phyloP scores from a whole-genome alignment of 2,888 invertebrate genomes.

The Phyto melanocephala region DNA sequence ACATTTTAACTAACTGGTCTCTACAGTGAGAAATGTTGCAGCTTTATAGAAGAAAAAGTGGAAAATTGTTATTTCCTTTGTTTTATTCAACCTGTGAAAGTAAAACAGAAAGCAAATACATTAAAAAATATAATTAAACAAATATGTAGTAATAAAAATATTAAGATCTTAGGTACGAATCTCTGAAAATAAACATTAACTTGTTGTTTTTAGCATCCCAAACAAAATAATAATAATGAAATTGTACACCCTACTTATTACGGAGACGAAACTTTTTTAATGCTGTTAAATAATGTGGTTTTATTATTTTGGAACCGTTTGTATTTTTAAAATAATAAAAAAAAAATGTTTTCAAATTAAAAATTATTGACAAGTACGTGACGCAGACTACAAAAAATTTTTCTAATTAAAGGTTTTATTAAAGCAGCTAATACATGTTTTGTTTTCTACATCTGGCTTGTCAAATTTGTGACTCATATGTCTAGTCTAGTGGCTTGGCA shows the following conservation, averaged over 20 bases:
- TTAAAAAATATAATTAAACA: neutral
- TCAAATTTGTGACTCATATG: too few relatives aligned
- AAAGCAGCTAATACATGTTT: too few relatives aligned
- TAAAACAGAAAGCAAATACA: neutral
- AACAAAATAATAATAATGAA: neutral
- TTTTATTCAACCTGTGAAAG: neutral
- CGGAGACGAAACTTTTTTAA: too few relatives aligned
- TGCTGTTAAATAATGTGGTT: too few relatives aligned
- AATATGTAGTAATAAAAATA: neutral
- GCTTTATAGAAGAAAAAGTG: neutral
- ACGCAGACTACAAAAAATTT: too few relatives aligned
- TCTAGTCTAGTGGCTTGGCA: too few relatives aligned
- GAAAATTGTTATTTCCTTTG: neutral
- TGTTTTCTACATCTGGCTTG: too few relatives aligned
- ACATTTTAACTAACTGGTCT: slow-evolving; percentile 10
- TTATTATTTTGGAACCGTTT: too few relatives aligned
- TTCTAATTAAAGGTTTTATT: too few relatives aligned
- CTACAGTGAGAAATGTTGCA: neutral
- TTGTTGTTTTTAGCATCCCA: neutral
- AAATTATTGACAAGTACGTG: too few relatives aligned
- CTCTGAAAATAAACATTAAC: neutral
- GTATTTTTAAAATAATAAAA: too few relatives aligned
- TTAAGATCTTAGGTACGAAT: slow-evolving; percentile 9
- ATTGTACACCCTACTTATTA: neutral
- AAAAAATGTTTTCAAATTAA: too few relatives aligned